A percentile compares a stretch with the other conserved stretches of the same genome.
phyloP scores from a whole-genome alignment of 1,140 invertebrate genomes.

The Subanguina moxae region DNA sequence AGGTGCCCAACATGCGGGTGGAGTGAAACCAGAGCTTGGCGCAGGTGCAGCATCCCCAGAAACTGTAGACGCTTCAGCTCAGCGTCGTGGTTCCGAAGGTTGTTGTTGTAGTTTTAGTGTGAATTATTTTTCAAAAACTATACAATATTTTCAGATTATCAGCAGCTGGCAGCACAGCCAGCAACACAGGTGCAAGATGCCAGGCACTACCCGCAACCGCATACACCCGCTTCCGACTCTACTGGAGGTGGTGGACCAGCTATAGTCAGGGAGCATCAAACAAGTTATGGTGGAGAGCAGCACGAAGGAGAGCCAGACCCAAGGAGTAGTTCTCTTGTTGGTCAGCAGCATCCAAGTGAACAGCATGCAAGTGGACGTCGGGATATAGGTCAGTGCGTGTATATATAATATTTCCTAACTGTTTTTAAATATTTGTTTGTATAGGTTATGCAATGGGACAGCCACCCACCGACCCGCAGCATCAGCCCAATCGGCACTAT shows the following conservation, averaged over 20 bases:
- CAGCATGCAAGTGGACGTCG: not conserved
- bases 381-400: not conserved
- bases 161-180: not conserved
- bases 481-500: no score
- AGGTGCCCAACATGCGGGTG: not conserved
- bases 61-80: not conserved
- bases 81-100: not conserved
- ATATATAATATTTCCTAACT: not conserved
- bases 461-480: not conserved
- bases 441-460: not conserved
- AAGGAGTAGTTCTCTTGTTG: no score
- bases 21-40: not conserved
- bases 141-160: not conserved
- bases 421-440: no score
- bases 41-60: not conserved
- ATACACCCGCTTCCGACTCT: no score
- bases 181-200: not conserved
- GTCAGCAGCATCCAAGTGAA: not conserved
- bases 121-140: not conserved
- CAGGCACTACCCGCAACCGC: not conserved
- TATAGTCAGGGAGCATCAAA: not conserved
- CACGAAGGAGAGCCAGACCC: not conserved
- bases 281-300: not conserved
- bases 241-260: no score
- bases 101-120: not conserved